Percentiles rank a stretch among this genome's conserved stretches.
Conservation (phyloP, 1,140 invertebrate genomes). For the Macrosteles quadrilineatus region DNA sequence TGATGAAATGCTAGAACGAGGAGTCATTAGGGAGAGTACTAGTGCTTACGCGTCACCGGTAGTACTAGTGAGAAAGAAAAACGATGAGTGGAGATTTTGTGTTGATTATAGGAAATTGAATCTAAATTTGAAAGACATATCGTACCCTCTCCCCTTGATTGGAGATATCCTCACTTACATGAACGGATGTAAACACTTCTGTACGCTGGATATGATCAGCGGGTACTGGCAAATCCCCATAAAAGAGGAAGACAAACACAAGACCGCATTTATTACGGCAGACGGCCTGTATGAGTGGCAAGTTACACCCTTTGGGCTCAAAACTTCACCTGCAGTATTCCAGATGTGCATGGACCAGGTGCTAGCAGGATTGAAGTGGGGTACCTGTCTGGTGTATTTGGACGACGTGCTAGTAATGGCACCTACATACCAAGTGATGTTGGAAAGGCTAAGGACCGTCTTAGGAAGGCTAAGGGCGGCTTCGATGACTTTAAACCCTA, state of each 20-base stretch:
- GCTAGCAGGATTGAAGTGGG: constrained; percentile 31
- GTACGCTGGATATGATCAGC: constrained; percentile 43
- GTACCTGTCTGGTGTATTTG: constrained; percentile 35
- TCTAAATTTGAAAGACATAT: constrained; percentile 42
- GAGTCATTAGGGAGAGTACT: constrained; percentile 49
- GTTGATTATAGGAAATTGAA: constrained; percentile 54
- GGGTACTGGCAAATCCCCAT: constrained; percentile 42
- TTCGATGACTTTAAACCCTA: constrained; percentile 42
- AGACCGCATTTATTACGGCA: constrained; percentile 37
- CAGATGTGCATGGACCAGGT: constrained; percentile 44
- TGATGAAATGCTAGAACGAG: constrained; percentile 44
- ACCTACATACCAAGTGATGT: constrained; percentile 38
- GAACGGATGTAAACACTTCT: constrained; percentile 42
- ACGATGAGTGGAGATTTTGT: constrained; percentile 52
- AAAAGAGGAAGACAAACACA: background rate
- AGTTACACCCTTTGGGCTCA: constrained; percentile 48
- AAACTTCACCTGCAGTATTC: constrained; percentile 43
- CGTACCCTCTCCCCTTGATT: constrained; percentile 39
- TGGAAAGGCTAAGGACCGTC: constrained; percentile 36
- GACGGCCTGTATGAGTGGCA: constrained; percentile 44
- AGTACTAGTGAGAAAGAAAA: constrained; percentile 56
- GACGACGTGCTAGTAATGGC: constrained; percentile 44
- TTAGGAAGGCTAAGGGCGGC: constrained; percentile 37
- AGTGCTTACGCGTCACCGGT: constrained; percentile 53
- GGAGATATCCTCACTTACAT: constrained; percentile 32